A percentile compares a stretch with the other conserved stretches of the same genome.
These are phyloP conservation scores for Brachynemurus nebulosus DNA, from an alignment of 2,888 invertebrate species.

Conservation along the genomic window DNA sequence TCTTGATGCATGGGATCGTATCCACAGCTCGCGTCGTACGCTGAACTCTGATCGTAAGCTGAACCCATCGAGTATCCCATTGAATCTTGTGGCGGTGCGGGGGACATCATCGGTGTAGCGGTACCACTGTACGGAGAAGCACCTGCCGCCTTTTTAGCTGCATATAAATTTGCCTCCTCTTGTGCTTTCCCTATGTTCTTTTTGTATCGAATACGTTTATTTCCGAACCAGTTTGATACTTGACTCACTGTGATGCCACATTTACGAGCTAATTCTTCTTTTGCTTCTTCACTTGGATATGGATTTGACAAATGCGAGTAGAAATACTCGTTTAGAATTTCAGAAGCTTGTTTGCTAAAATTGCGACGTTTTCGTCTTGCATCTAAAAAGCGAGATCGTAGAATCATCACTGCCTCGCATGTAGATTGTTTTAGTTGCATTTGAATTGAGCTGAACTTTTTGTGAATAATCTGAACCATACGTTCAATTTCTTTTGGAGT, in stretches of 20 bases:
- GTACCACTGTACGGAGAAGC: constrained; percentile 63
- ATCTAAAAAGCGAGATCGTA: constrained; percentile 72
- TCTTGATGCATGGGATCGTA: constrained; percentile 91
- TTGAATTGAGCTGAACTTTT: constrained; percentile 94
- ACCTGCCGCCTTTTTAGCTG: constrained; percentile 94
- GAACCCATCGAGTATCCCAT: constrained; percentile 90
- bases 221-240: constrained; percentile 99
- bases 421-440: constrained; percentile 99
- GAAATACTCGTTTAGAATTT: constrained; percentile 98
- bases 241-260: constrained; percentile 92
- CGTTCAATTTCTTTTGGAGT: constrained; percentile 98
- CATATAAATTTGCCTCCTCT: constrained; percentile 97
- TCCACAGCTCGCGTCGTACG: constrained; percentile 80
- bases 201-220: constrained; percentile 99
- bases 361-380: constrained; percentile 87
- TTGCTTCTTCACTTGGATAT: constrained; percentile 99
- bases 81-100: constrained; percentile 82
- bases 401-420: constrained; percentile 99
- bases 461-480: constrained; percentile 97
- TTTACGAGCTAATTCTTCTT: constrained; percentile 97
- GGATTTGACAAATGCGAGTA: constrained; percentile 99
- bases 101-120: constrained; percentile 90
- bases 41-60: constrained; percentile 78
- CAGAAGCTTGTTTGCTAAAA: constrained; percentile 99
- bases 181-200: constrained; percentile 99